phyloP scores from a whole-genome alignment of 2,797 vertebrate genomes.

The Phrynocephalus forsythii region DNA sequence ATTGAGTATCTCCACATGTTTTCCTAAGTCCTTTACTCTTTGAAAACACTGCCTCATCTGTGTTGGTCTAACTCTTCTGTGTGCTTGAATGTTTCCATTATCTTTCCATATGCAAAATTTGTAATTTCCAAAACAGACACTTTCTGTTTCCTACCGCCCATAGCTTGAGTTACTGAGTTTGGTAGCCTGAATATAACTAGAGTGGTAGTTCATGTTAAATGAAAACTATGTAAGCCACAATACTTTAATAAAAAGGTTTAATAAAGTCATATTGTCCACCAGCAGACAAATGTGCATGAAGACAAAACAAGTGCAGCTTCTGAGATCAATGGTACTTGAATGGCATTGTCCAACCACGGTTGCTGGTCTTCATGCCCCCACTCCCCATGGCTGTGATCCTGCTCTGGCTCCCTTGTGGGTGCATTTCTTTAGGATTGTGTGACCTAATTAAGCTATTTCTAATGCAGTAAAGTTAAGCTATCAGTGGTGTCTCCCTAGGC shows the following conservation, averaged over 20 bases:
- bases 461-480: neutral
- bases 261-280: neutral
- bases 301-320: neutral
- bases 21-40: neutral
- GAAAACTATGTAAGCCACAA: neutral
- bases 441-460: neutral
- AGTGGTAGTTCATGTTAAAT: neutral
- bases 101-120: slow-evolving; percentile 39
- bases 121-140: neutral
- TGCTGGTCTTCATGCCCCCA: neutral
- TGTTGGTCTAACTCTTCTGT: neutral
- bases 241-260: neutral
- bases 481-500: neutral
- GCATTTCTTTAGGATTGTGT: neutral
- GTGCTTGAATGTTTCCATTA: slow-evolving; percentile 12
- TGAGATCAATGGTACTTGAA: neutral
- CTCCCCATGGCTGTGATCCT: neutral
- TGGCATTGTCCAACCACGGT: too few species aligned
- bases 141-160: neutral
- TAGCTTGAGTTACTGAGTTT: neutral
- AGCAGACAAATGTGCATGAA: neutral
- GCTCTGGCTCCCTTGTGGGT: neutral
- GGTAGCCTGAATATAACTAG: neutral
- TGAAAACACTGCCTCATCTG: neutral
- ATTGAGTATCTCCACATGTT: neutral